phyloP scores from a whole-genome alignment of 2,888 invertebrate species.

The Dermolepida albohirtum region DNA sequence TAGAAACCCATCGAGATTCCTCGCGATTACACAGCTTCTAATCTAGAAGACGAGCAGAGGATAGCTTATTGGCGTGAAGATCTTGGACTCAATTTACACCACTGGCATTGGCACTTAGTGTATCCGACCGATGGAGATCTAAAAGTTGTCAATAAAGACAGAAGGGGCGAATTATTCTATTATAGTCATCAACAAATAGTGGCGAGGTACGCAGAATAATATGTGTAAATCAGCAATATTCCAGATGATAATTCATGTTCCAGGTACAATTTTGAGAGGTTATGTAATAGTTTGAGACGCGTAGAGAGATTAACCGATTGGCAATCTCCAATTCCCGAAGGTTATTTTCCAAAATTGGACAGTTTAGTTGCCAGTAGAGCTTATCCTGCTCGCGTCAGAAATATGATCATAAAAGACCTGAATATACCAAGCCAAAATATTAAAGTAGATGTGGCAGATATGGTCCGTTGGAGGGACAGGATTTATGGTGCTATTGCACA shows the following conservation, averaged over 20 bases:
- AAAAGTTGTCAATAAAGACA: conserved; percentile 77
- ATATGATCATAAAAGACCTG: conserved; percentile 70
- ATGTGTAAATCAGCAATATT: background rate
- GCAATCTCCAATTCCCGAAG: conserved; percentile 79
- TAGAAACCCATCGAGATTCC: conserved; percentile 78
- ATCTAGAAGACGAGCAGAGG: conserved; percentile 81
- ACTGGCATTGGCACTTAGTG: conserved; percentile 93
- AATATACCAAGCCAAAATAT: conserved; percentile 77
- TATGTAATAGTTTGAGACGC: conserved; percentile 77
- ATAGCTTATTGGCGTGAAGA: conserved; percentile 89
- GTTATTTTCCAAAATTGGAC: conserved; percentile 87
- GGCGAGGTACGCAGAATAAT: conserved; percentile 62
- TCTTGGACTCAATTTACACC: conserved; percentile 86
- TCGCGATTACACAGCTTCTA: conserved; percentile 79
- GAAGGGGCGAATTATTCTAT: conserved; percentile 83
- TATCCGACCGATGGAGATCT: conserved; percentile 79
- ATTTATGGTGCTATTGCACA: conserved; percentile 78
- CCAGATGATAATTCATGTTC: background rate
- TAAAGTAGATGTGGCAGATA: conserved; percentile 73
- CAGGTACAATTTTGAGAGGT: conserved; percentile 78
- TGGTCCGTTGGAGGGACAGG: conserved; percentile 82
- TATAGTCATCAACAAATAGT: conserved; percentile 81
- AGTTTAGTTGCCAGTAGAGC: conserved; percentile 79
- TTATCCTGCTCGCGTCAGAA: conserved; percentile 78
- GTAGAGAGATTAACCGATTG: conserved; percentile 75